Evolutionary conservation across 2,113 vertebrate species (phyloP), one percentile per base, ranked within the genome.

Genomic region (Gallinago paraguaiae): DNA sequence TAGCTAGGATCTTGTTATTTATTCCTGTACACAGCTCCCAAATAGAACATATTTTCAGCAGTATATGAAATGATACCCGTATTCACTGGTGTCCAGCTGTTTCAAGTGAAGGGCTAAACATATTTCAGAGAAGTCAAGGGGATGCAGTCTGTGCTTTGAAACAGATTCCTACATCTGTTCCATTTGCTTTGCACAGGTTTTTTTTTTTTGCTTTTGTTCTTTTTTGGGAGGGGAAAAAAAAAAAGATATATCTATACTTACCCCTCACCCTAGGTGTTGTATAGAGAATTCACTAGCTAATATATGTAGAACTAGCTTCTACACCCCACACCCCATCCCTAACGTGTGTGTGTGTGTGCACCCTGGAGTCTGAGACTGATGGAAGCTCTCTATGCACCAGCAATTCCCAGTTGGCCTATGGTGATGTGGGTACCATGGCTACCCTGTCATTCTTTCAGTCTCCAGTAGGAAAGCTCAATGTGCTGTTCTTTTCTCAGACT

Each of bases 101-200:
- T 96, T 90, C 77, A 76, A 48, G 50, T 83, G 80, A 63, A 83
- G 53, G 83, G 23, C 56, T 92, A 91, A 95, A 81, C 7, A 2
- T 60, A 71, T 91, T 96, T 91, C 74, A 86, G 59, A 83, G 60
- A 89, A 90, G 88, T 91, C 75, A 89, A 86, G 51, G 46, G 37
- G n/a, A 28, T 88, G 48, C n/a, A 63, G 61, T 82, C 46, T 90
- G 30, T 87, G 45, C 64, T 93, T 80, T 67, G 64, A 78, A 84
- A 71, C 6, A n/a, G 46, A 23, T 92, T 86, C 22, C 86, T 88
- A n/a, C 69, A 39, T 60, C 77, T 88, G 59, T 86, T 93, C 46
- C 0, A 1, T 83, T 88, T 77, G 60, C 69, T 88, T 93, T 79
- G 33, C 45, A 35, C 10, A 22, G 35, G 35, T 9, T 48, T 16